These are phyloP conservation scores for Athrips mouffetella DNA, from an alignment of 2,888 invertebrate genomes.

Conservation along the genomic window DNA sequence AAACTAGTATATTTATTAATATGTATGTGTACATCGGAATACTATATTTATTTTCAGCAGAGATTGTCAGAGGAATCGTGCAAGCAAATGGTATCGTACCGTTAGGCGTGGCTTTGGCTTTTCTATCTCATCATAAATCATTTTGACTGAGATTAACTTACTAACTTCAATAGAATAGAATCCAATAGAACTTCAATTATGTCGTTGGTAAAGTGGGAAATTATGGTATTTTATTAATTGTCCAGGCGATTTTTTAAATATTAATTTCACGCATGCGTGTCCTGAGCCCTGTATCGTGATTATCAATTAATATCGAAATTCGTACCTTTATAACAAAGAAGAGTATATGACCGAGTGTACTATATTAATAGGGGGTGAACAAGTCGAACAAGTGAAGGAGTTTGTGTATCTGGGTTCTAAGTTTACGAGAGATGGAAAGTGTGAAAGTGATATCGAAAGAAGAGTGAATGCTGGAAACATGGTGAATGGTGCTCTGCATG, in stretches of 20 bases:
- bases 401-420: too few relatives aligned
- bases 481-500: too few relatives aligned
- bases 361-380: too few relatives aligned
- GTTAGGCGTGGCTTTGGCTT: conserved; percentile 78
- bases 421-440: too few relatives aligned
- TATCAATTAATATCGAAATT: too few relatives aligned
- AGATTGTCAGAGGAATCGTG: conserved; percentile 90
- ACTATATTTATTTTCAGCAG: conserved; percentile 80
- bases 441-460: too few relatives aligned
- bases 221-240: not conserved
- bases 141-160: conserved; percentile 71
- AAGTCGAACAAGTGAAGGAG: too few relatives aligned
- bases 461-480: too few relatives aligned
- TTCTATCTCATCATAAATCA: conserved; percentile 68
- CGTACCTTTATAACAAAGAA: too few relatives aligned
- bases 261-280: too few relatives aligned
- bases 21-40: conserved; percentile 46
- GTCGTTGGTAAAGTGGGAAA: conserved; percentile 23
- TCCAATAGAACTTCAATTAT: conserved; percentile 19
- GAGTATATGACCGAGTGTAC: too few relatives aligned
- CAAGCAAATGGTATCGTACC: conserved; percentile 86
- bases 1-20: conserved; percentile 30
- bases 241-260: not conserved
- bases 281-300: too few relatives aligned
- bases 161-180: conserved; percentile 49